phyloP scores from a whole-genome alignment of 2,113 vertebrate species.

The Genyomyrus donnyi region DNA sequence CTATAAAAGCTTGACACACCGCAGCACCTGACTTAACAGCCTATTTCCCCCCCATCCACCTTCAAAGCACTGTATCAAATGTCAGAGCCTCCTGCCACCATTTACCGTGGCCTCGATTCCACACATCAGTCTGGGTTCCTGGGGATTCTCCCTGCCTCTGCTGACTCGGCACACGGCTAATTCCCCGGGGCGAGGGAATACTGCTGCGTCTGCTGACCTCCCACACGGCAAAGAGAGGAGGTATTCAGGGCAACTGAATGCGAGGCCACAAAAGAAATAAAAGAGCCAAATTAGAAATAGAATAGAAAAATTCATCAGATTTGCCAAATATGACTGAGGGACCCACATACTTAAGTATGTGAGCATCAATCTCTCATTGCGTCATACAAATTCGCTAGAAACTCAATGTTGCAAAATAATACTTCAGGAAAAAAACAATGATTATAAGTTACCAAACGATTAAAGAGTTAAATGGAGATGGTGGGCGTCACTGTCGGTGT shows the following conservation, averaged over 20 bases:
- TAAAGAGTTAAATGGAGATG: background rate
- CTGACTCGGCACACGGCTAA: background rate
- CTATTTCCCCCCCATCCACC: background rate
- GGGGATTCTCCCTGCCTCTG: conserved; percentile 33
- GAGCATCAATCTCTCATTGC: conserved; percentile 4
- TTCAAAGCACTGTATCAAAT: background rate
- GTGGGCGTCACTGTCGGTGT: background rate
- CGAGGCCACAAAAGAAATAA: conserved; percentile 28
- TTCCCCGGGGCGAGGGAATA: background rate
- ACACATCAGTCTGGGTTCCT: conserved; percentile 32
- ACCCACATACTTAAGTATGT: background rate
- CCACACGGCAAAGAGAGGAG: conserved; percentile 23
- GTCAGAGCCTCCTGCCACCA: background rate
- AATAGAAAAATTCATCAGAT: conserved; percentile 30
- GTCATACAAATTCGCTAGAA: background rate
- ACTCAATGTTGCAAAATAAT: background rate
- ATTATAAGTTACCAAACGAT: background rate
- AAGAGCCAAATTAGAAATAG: conserved; percentile 27
- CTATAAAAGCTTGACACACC: conserved; percentile 7
- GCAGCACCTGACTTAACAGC: background rate
- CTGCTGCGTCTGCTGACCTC: background rate
- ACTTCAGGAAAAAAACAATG: background rate
- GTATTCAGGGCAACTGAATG: conserved; percentile 33
- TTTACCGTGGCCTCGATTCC: background rate
- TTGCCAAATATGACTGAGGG: conserved; percentile 7